Evolutionary conservation across 2,888 invertebrate species (phyloP), one percentile per base, ranked within the genome.

Genomic region (Flexamia atlantica): DNA sequence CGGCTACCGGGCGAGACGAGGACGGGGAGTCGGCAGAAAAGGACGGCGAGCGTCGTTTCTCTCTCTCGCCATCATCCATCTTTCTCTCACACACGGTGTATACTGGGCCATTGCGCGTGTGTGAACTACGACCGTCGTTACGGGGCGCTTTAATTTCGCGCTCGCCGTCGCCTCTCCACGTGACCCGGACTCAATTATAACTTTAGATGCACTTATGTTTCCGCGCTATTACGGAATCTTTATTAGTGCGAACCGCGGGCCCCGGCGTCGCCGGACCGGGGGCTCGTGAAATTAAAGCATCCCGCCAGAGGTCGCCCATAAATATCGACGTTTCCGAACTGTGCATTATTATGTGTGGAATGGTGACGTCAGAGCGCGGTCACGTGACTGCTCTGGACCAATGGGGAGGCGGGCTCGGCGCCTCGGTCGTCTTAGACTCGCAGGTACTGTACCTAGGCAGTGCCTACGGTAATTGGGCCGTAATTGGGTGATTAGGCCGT

Each of bases 101-200:
- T 81, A 84, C 72, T 84, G 84, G 72, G 81, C 81, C 84, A 84
- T 84, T 84, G 84, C 84, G 84, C 84, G 84, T 84, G 84, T 84
- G 84, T 84, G 72, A 81, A 82, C 46, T 84, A 74, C 74, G 76
- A 74, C 76, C 32, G 64, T 28, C 76, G 57, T 60, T 84, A 76
- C 74, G 57, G 42, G 46, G 74, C 14, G 81, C 57, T 81, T 84
- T 84, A 76, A 82, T 82, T 84, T 84, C 81, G 84, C 84, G 84
- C 25, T 28, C 25, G 12, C 30, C 20, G 30, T 17, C 40, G 46
- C 25, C 46, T 25, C 68, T 12, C 81, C 68, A 14, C 36, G n/a
- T 40, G 70, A 28, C 36, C 72, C 72, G 5, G 42, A 72, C 40
- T 72, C 72, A 40, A 72, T 72, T 72, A 72, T 72, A 40, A 72